phyloP scores from a whole-genome alignment of 2,888 invertebrate species.

The Ceriagrion tenellum region DNA sequence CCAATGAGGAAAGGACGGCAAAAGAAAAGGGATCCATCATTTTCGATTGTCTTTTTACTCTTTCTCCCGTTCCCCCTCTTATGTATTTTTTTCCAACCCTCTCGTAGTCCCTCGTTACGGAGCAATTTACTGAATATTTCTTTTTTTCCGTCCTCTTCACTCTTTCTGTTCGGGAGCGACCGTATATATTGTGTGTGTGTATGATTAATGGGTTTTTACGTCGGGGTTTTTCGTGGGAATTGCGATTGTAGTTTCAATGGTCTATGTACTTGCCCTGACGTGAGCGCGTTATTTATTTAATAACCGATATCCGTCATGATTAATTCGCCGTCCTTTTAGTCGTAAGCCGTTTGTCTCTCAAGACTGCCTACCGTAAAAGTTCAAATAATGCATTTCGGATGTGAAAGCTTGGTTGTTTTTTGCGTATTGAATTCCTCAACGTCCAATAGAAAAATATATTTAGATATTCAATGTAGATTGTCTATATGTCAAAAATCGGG shows the following conservation, averaged over 20 bases:
- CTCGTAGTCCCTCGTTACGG: conserved; percentile 44
- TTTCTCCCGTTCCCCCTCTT: background rate
- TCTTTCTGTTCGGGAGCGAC: background rate
- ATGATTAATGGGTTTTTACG: conserved; percentile 52
- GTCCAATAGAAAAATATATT: background rate
- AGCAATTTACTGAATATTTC: conserved; percentile 53
- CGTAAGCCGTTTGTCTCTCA: conserved; percentile 21
- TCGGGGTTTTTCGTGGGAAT: conserved; percentile 53
- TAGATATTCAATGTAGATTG: too few relatives aligned
- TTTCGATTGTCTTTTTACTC: conserved; percentile 48
- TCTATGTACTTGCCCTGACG: conserved; percentile 27
- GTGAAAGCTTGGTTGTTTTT: background rate
- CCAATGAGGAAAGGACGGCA: background rate
- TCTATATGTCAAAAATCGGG: too few relatives aligned
- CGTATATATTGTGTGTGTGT: conserved; percentile 28
- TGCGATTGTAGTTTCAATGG: conserved; percentile 43
- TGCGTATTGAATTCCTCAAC: background rate
- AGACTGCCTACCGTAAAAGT: background rate
- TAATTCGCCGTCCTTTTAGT: conserved; percentile 5
- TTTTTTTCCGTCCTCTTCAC: background rate
- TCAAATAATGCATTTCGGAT: background rate
- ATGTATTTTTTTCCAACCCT: background rate
- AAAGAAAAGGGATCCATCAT: conserved; percentile 56
- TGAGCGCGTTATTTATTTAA: conserved; percentile 59
- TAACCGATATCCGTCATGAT: conserved; percentile 40